phyloP scores from a whole-genome alignment of 2,888 invertebrate genomes.

The Physocephala rufipes region DNA sequence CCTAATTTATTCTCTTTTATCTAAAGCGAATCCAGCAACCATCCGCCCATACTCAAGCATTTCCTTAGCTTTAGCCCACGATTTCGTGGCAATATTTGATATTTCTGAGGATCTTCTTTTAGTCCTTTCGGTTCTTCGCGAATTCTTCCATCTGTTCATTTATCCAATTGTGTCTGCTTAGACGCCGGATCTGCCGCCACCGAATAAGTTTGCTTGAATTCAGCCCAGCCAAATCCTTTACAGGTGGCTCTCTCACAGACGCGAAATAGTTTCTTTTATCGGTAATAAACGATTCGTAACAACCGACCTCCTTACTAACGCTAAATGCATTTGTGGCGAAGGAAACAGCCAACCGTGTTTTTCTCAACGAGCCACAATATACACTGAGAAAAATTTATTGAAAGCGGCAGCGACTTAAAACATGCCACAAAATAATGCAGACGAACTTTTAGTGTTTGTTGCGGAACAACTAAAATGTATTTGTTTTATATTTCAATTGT shows the following conservation, averaged over 20 bases:
- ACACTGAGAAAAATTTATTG: neutral
- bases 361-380: neutral
- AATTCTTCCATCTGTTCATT: neutral
- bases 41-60: neutral
- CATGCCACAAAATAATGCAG: too few relatives aligned
- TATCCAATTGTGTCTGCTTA: neutral
- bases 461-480: too few relatives aligned
- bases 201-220: neutral
- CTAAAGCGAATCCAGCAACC: conserved; percentile 10
- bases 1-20: conserved; percentile 23
- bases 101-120: conserved; percentile 4
- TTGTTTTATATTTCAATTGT: neutral
- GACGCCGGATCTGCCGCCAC: neutral
- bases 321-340: neutral
- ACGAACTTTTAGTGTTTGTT: too few relatives aligned
- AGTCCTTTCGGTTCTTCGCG: neutral
- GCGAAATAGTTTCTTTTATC: conserved; percentile 27
- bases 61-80: neutral
- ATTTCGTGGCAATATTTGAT: neutral
- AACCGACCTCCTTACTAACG: neutral
- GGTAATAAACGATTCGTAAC: conserved; percentile 15
- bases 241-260: conserved; percentile 17
- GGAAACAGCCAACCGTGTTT: neutral
- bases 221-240: neutral
- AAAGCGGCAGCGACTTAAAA: too few relatives aligned